phyloP scores from a whole-genome alignment of 2,113 vertebrate genomes.

The Campylomormyrus tamandua region DNA sequence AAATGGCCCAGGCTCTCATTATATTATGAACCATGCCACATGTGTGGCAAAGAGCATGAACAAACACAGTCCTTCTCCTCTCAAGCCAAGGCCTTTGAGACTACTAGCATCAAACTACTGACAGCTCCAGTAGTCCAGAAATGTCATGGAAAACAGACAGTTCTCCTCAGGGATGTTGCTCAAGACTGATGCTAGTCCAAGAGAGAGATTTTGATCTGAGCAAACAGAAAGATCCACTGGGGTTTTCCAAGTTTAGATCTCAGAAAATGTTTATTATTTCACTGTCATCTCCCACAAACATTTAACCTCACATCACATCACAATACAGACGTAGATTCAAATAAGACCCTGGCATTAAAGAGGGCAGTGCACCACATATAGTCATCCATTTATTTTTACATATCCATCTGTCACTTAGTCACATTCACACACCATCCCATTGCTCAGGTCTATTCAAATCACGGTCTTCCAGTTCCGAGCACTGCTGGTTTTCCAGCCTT shows the following conservation, averaged over 20 bases:
- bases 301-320: not conserved
- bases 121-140: not conserved
- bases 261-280: not conserved
- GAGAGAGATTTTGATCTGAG: not conserved
- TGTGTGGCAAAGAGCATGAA: not conserved
- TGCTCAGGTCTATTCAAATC: not conserved
- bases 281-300: not conserved
- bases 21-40: not conserved
- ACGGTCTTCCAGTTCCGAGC: not conserved
- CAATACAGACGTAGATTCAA: not conserved
- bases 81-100: not conserved
- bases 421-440: not conserved
- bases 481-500: not conserved
- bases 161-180: not conserved
- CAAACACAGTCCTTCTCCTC: not conserved
- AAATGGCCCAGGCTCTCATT: not conserved
- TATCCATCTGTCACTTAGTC: not conserved
- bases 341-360: not conserved
- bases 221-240: not conserved
- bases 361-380: not conserved
- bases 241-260: not conserved
- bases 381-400: not conserved
- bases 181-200: not conserved
- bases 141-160: constrained; percentile 1
- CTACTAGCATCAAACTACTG: not conserved